Percentiles rank a stretch among this genome's conserved stretches.
These are phyloP conservation scores for Osmoderma eremita DNA, from an alignment of 2,888 invertebrate species.

Conservation along the genomic window DNA sequence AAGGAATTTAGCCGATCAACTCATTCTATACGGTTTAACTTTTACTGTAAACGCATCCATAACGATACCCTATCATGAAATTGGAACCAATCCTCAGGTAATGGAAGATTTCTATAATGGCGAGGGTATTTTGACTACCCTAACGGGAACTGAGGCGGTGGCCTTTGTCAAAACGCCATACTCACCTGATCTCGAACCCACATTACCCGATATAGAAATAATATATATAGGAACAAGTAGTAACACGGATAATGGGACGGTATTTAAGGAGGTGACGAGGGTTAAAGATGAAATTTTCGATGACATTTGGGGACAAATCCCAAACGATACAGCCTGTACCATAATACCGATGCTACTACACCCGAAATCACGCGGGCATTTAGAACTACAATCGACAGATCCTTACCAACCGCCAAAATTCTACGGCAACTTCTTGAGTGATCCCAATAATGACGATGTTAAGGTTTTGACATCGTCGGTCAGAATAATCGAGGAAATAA, in stretches of 20 bases:
- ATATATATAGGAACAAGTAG: slow-evolving; percentile 70
- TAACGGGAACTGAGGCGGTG: slow-evolving; percentile 70
- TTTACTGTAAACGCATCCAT: slow-evolving; percentile 60
- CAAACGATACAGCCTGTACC: slow-evolving; percentile 56
- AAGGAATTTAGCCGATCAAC: slow-evolving; percentile 71
- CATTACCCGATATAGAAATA: slow-evolving; percentile 78
- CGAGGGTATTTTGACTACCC: slow-evolving; percentile 66
- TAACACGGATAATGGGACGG: slow-evolving; percentile 54
- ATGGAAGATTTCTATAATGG: slow-evolving; percentile 63
- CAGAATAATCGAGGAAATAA: slow-evolving; percentile 66
- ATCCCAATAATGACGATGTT: slow-evolving; percentile 64
- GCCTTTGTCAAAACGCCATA: slow-evolving; percentile 70
- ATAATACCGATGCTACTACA: slow-evolving; percentile 77
- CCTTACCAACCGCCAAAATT: slow-evolving; percentile 77
- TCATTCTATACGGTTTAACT: slow-evolving; percentile 66
- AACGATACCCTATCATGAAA: slow-evolving; percentile 54
- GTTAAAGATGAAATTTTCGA: slow-evolving; percentile 68
- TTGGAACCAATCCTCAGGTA: slow-evolving; percentile 57
- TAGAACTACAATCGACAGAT: slow-evolving; percentile 74
- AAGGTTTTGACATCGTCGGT: slow-evolving; percentile 59
- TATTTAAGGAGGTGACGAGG: slow-evolving; percentile 64
- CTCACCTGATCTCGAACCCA: slow-evolving; percentile 64
- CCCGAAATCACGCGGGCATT: slow-evolving; percentile 76
- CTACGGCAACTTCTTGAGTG: slow-evolving; percentile 82
- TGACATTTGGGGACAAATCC: slow-evolving; percentile 68